phyloP scores from a whole-genome alignment of 2,888 invertebrate genomes.

The Vanessa cardui region DNA sequence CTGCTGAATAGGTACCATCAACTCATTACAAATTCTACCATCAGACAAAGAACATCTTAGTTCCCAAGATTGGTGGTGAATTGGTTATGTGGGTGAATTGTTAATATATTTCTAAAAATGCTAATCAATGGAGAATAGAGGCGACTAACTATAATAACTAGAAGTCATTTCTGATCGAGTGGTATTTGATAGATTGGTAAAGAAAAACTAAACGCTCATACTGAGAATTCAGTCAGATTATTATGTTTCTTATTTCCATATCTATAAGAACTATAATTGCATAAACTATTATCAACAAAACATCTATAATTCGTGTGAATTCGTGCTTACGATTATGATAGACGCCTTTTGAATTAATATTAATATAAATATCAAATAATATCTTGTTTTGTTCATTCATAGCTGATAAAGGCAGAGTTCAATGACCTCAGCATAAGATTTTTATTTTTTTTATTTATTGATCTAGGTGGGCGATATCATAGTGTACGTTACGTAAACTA shows the following conservation, averaged over 20 bases:
- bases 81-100: too few relatives aligned
- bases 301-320: conserved; percentile 31
- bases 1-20: too few relatives aligned
- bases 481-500: too few relatives aligned
- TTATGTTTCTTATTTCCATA: neutral
- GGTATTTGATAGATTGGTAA: neutral
- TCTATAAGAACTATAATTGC: conserved; percentile 5
- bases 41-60: too few relatives aligned
- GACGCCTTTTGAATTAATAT: conserved; percentile 43
- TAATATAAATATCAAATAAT: conserved; percentile 38
- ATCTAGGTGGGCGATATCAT: neutral
- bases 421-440: conserved; percentile 24
- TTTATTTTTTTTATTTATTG: neutral
- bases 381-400: conserved; percentile 32
- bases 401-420: conserved; percentile 38
- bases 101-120: too few relatives aligned
- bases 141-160: too few relatives aligned
- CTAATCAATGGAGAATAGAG: too few relatives aligned
- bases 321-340: conserved; percentile 33
- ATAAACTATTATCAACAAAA: conserved; percentile 15
- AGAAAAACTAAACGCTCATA: neutral
- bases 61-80: too few relatives aligned
- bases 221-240: neutral
- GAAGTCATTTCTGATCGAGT: too few relatives aligned
- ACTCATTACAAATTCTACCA: too few relatives aligned